A percentile compares a stretch with the other conserved stretches of the same genome.
These are phyloP conservation scores for Cephus rjabovi DNA, from an alignment of 2,888 invertebrate species.

Conservation along the genomic window DNA sequence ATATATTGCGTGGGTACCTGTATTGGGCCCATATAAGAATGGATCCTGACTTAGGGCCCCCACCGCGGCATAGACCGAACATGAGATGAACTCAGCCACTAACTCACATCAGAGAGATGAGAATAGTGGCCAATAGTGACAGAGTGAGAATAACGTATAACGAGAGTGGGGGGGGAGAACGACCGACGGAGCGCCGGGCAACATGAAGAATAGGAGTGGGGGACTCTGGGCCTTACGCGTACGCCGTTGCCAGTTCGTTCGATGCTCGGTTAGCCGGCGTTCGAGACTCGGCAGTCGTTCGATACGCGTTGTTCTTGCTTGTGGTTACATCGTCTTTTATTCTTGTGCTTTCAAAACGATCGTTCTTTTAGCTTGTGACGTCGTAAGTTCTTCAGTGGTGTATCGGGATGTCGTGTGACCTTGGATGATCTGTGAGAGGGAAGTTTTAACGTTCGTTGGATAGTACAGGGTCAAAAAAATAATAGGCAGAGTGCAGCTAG, in stretches of 20 bases:
- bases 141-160: neutral
- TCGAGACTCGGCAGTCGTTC: constrained; percentile 24
- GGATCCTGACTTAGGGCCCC: neutral
- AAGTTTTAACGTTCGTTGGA: neutral
- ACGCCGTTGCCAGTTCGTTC: constrained; percentile 49
- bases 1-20: neutral
- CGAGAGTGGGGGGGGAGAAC: neutral
- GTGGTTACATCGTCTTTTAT: neutral
- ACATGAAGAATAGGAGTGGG: neutral
- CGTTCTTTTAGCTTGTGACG: neutral
- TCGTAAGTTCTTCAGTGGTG: neutral
- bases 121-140: neutral
- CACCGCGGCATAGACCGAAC: neutral
- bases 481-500: neutral
- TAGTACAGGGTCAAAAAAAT: neutral
- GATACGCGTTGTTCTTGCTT: constrained; percentile 29
- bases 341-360: neutral
- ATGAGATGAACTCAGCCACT: neutral
- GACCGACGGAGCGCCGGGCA: neutral
- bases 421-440: neutral
- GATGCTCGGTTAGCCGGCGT: constrained; percentile 33
- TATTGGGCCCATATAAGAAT: neutral
- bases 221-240: constrained; percentile 42
- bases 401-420: neutral
- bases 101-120: neutral